A percentile compares a stretch with the other conserved stretches of the same genome.
phyloP scores from a whole-genome alignment of 2,797 vertebrate species.

The Rhynchotus rufescens region DNA sequence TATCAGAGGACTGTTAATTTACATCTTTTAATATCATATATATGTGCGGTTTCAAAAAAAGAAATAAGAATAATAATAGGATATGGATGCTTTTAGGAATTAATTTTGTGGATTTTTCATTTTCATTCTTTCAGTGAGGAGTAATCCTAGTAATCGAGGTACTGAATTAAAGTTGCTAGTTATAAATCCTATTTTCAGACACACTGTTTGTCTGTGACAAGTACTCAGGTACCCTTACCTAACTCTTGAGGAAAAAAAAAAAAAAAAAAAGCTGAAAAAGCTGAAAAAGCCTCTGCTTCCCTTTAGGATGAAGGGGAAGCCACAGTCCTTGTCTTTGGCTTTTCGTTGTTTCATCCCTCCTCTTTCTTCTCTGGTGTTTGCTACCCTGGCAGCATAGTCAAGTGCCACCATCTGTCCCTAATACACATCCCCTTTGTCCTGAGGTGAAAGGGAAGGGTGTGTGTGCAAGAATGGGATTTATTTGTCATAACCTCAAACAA shows the following conservation, averaged over 20 bases:
- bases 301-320: not conserved
- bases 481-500: no score
- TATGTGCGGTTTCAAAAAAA: not conserved
- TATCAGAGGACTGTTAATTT: accelerated
- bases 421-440: not conserved
- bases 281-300: no score
- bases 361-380: not conserved
- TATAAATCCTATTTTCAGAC: not conserved
- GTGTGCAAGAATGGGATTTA: not conserved
- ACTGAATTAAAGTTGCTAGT: not conserved
- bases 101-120: not conserved
- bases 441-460: not conserved
- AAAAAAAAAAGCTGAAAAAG: no score
- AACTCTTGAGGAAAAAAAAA: no score
- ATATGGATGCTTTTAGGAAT: not conserved
- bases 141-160: not conserved
- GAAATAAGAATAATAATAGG: no score
- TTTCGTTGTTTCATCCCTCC: not conserved
- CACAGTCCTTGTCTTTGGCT: not conserved
- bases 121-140: not conserved
- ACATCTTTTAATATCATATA: not conserved
- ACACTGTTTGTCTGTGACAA: not conserved
- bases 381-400: not conserved
- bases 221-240: not conserved
- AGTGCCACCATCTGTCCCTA: not conserved